Percentiles rank a stretch among this genome's conserved stretches.
These are phyloP conservation scores for Osedax fenrisi DNA, from an alignment of 2,888 invertebrate genomes.

Conservation along the genomic window DNA sequence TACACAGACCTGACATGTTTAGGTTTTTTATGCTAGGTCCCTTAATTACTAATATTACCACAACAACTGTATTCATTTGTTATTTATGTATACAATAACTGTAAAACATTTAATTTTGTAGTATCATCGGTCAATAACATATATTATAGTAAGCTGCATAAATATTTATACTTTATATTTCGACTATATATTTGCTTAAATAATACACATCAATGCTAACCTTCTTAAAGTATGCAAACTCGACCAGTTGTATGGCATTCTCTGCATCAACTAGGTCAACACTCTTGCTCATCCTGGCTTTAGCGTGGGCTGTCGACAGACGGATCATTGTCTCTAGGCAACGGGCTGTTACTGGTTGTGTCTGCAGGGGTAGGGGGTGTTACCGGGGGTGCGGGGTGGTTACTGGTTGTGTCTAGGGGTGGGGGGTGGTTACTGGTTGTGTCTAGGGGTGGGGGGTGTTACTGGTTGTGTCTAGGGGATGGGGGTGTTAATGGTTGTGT, in stretches of 20 bases:
- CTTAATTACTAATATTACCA: too few relatives aligned
- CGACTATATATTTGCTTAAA: too few relatives aligned
- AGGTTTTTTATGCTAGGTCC: too few relatives aligned
- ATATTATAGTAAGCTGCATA: too few relatives aligned
- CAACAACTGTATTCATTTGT: too few relatives aligned
- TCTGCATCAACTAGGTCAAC: constrained; percentile 74
- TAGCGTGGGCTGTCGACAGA: constrained; percentile 88
- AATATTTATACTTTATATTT: too few relatives aligned
- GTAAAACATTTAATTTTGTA: too few relatives aligned
- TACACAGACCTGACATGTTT: too few relatives aligned
- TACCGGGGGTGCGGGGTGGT: background rate
- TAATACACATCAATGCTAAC: constrained; percentile 56
- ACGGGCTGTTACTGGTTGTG: constrained; percentile 91
- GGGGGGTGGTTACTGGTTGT: background rate
- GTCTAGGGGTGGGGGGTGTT: constrained; percentile 79
- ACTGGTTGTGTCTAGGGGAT: constrained; percentile 77
- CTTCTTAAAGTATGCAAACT: constrained; percentile 89
- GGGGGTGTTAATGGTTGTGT: too few relatives aligned
- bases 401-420: background rate
- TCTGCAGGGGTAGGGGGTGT: constrained; percentile 57
- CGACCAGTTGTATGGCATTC: constrained; percentile 80
- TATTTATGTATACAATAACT: too few relatives aligned
- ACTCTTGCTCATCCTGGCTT: constrained; percentile 75
- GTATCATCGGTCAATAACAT: too few relatives aligned
- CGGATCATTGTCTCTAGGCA: constrained; percentile 93